phyloP scores from a whole-genome alignment of 2,797 vertebrate species.

The Gymnothorax reevesii region DNA sequence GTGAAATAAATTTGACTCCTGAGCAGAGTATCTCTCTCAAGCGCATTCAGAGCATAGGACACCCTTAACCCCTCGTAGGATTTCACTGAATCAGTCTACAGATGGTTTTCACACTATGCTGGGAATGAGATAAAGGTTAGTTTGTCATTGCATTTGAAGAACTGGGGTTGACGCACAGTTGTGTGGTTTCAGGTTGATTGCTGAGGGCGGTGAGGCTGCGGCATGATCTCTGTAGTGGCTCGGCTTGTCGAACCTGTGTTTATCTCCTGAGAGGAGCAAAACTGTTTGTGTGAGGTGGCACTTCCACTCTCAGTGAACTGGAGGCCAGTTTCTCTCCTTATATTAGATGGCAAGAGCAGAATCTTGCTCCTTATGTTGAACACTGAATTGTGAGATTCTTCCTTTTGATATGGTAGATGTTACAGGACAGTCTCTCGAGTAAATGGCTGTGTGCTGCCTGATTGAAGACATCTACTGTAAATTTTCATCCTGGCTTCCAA shows the following conservation, averaged over 20 bases:
- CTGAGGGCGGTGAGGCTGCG: not conserved
- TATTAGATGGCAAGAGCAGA: not conserved
- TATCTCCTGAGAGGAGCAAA: not conserved
- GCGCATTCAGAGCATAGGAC: not conserved
- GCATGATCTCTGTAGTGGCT: not conserved
- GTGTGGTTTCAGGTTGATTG: not conserved
- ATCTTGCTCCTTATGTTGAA: not conserved
- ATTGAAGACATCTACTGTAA: not conserved
- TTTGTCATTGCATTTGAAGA: not conserved
- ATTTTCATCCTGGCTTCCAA: not conserved
- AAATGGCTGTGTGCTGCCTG: not conserved
- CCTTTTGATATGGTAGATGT: not conserved
- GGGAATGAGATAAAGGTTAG: not conserved
- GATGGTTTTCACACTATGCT: not conserved
- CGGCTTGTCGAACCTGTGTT: not conserved
- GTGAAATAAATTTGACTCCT: not conserved
- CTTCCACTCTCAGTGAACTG: not conserved
- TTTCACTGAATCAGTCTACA: not conserved
- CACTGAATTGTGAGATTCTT: not conserved
- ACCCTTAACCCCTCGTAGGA: not conserved
- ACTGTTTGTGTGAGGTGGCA: not conserved
- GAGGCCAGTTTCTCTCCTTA: not conserved
- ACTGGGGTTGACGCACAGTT: not conserved
- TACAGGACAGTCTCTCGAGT: not conserved
- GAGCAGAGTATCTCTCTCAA: not conserved